These are phyloP conservation scores for Cydia strobilella DNA, from an alignment of 1,140 invertebrate species.

Conservation along the genomic window DNA sequence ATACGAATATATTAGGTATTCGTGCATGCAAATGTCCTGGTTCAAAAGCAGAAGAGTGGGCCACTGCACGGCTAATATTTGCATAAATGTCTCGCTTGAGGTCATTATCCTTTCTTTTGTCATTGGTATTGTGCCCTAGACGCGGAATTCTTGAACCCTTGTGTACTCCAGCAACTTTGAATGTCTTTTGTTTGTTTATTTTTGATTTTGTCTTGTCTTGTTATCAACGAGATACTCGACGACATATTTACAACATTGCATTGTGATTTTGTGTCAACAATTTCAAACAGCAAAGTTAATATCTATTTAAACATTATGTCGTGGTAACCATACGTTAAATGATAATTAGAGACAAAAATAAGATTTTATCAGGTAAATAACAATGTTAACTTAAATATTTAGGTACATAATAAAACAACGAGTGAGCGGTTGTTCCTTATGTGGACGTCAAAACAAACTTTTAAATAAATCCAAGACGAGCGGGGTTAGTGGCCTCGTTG, in stretches of 20 bases:
- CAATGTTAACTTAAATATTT: neutral
- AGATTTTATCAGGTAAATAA: neutral
- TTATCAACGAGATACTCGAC: slow-evolving; percentile 10
- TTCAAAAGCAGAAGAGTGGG: slow-evolving; percentile 56
- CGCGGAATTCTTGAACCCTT: slow-evolving; percentile 29
- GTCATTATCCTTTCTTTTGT: slow-evolving; percentile 53
- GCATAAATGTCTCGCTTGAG: slow-evolving; percentile 55
- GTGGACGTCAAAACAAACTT: slow-evolving; percentile 28
- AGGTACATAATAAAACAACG: no score
- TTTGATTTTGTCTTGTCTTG: slow-evolving; percentile 2
- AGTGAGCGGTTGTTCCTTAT: neutral
- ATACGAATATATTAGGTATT: slow-evolving; percentile 22
- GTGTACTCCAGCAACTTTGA: neutral
- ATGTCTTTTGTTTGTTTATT: slow-evolving; percentile 1
- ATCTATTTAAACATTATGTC: neutral
- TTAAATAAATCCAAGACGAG: slow-evolving; percentile 29
- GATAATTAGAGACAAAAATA: neutral
- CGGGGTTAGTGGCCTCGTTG: slow-evolving; percentile 50
- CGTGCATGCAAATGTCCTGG: slow-evolving; percentile 29
- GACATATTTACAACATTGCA: slow-evolving; percentile 18
- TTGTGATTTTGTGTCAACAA: slow-evolving; percentile 6
- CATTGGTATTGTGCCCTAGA: slow-evolving; percentile 43
- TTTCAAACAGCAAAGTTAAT: neutral
- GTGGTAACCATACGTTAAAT: neutral
- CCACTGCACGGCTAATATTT: slow-evolving; percentile 53